Evolutionary conservation across 1,140 invertebrate species (phyloP), one percentile per base, ranked within the genome.

Genomic region (Lerema accius): DNA sequence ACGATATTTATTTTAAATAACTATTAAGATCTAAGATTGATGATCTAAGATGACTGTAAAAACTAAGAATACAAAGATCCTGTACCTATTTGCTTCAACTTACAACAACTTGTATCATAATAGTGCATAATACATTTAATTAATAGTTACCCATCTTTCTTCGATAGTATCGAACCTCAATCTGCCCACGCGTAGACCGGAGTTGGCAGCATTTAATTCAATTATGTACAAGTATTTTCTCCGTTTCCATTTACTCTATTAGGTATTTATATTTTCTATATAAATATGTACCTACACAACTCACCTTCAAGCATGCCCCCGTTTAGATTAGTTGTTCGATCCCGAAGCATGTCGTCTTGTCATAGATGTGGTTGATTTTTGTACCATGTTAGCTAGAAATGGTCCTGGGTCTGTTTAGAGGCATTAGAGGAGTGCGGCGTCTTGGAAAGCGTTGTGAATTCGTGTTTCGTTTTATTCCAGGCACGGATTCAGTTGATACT

Each of bases 401-500:
- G 81, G 81, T 86, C 81, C 84, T 83, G 84, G 71, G 81, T 84
- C 80, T 78, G 56, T 11, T 6, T 45, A 58, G 26, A 19, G 19
- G 9, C n/a, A n/a, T n/a, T n/a, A n/a, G n/a, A n/a, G n/a, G n/a
- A n/a, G n/a, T n/a, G n/a, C n/a, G n/a, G n/a, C 15, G 23, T 4
- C 9, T 1, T 9, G 14, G 4, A 10, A 32, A 45, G n/a, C 11
- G 11, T 46, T 32, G 14, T 56, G 9, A 39, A 14, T 9, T 26
- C 13, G 14, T 58, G n/a, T 50, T 15, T 11, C 48, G 1, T 60
- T 46, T 39, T 45, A 55, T 19, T 83, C 43, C 82, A 91, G 89
- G 86, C 89, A 88, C 78, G 89, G 86, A 87, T 91, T 81, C 84
- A 92, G 91, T 89, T 92, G 91, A 92, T 91, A 91, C 72, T 75